Percentiles rank a stretch among this genome's conserved stretches.
Conservation (phyloP, 1,140 invertebrate genomes). For the Drosophila neocordata region DNA sequence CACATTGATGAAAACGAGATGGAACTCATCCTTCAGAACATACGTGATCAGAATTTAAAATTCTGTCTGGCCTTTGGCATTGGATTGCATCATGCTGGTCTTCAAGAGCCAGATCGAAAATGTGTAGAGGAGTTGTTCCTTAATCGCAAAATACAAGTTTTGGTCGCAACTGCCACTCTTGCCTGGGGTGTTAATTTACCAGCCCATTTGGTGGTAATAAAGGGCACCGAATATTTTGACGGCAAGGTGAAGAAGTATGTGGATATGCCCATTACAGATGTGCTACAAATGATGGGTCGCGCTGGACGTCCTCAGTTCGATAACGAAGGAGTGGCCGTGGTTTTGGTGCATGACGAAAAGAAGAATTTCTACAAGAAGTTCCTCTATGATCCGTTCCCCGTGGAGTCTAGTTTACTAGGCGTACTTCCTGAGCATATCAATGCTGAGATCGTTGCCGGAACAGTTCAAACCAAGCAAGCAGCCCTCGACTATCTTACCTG, state of each 20-base stretch:
- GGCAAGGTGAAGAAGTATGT: constrained; percentile 98
- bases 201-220: constrained; percentile 88
- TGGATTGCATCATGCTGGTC: constrained; percentile 98
- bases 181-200: constrained; percentile 99
- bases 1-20: constrained; percentile 94
- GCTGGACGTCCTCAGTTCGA: constrained; percentile 98
- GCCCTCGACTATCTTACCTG: constrained; percentile 98
- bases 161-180: constrained; percentile 98
- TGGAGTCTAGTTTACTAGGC: constrained; percentile 96
- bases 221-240: constrained; percentile 99
- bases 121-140: constrained; percentile 98
- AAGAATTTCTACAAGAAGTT: constrained; percentile 99
- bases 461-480: constrained; percentile 95
- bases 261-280: constrained; percentile 99
- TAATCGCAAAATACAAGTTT: constrained; percentile 98
- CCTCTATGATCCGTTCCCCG: constrained; percentile 99
- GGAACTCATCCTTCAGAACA: constrained; percentile 88
- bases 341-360: constrained; percentile 98
- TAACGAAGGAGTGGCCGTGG: constrained; percentile 96
- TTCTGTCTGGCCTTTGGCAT: constrained; percentile 98
- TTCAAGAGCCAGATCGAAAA: constrained; percentile 95
- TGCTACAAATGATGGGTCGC: constrained; percentile 99
- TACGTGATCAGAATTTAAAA: constrained; percentile 96
- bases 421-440: constrained; percentile 98
- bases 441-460: constrained; percentile 98